Evolutionary conservation across 2,797 vertebrate genomes (phyloP).

Genomic region (Myotis myotis): DNA sequence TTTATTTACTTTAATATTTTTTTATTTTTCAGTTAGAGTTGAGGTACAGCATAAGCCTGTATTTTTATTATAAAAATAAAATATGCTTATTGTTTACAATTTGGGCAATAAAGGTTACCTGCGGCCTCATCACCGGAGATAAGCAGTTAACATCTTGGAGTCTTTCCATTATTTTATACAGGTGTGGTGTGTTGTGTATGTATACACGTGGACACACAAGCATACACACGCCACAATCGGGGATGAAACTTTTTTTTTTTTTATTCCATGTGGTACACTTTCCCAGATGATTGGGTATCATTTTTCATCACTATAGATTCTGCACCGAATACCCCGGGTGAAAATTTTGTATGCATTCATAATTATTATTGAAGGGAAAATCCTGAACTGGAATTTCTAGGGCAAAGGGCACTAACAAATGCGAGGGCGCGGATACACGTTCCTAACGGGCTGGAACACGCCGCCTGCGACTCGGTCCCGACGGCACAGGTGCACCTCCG

Average conservation of each 20-base stretch:
- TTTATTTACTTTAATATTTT: too few relatives aligned
- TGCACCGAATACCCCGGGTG: background rate
- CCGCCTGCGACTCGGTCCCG: background rate
- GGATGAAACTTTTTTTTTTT: background rate
- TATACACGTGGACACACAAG: background rate
- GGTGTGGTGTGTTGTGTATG: background rate
- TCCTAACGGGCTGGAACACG: background rate
- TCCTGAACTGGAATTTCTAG: background rate
- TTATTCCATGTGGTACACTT: background rate
- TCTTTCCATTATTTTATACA: background rate
- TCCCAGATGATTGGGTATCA: background rate
- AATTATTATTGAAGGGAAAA: background rate
- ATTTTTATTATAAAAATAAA: conserved; percentile 36
- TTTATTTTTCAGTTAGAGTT: too few relatives aligned
- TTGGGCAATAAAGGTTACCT: conserved; percentile 10
- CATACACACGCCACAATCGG: background rate
- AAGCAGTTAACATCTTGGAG: background rate
- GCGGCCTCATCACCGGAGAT: background rate
- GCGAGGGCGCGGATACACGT: background rate
- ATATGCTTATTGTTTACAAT: background rate
- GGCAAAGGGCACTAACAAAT: background rate
- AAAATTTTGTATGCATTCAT: background rate
- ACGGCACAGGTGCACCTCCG: background rate
- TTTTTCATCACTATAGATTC: background rate
- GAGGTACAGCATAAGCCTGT: background rate